These are phyloP conservation scores for Sericinus montela DNA, from an alignment of 2,888 invertebrate genomes.

Conservation along the genomic window DNA sequence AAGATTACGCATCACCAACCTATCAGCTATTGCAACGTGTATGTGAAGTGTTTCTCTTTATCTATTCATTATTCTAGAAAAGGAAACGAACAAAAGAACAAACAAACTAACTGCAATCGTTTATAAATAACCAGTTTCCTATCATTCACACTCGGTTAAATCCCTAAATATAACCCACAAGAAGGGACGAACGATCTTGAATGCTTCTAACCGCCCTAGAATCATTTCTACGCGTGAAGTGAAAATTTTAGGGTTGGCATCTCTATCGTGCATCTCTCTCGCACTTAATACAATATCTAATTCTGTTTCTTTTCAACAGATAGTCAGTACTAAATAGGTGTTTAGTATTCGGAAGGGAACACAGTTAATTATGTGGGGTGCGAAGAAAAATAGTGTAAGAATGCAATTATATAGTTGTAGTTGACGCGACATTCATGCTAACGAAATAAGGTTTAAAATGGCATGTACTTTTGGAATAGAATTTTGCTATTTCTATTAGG, in stretches of 20 bases:
- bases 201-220: slow-evolving; percentile 48
- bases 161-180: slow-evolving; percentile 45
- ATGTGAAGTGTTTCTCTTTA: too few species aligned
- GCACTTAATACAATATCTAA: slow-evolving; percentile 25
- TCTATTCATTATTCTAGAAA: neutral
- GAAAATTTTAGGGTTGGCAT: slow-evolving; percentile 56
- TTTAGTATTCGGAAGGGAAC: slow-evolving; percentile 77
- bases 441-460: slow-evolving; percentile 28
- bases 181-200: slow-evolving; percentile 37
- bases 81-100: neutral
- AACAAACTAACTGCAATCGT: neutral
- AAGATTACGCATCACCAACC: too few species aligned
- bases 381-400: slow-evolving; percentile 54
- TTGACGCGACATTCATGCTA: slow-evolving; percentile 18
- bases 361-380: slow-evolving; percentile 73
- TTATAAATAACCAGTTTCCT: slow-evolving; percentile 49
- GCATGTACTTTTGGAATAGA: slow-evolving; percentile 21
- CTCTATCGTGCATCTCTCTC: slow-evolving; percentile 41
- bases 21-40: too few species aligned
- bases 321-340: slow-evolving; percentile 73
- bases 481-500: slow-evolving; percentile 17
- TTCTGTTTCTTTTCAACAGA: slow-evolving; percentile 38
- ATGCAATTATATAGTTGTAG: slow-evolving; percentile 11
- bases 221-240: slow-evolving; percentile 38
- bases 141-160: slow-evolving; percentile 62